Evolutionary conservation across 1,140 invertebrate species (phyloP).

Genomic region (Asobara japonica): DNA sequence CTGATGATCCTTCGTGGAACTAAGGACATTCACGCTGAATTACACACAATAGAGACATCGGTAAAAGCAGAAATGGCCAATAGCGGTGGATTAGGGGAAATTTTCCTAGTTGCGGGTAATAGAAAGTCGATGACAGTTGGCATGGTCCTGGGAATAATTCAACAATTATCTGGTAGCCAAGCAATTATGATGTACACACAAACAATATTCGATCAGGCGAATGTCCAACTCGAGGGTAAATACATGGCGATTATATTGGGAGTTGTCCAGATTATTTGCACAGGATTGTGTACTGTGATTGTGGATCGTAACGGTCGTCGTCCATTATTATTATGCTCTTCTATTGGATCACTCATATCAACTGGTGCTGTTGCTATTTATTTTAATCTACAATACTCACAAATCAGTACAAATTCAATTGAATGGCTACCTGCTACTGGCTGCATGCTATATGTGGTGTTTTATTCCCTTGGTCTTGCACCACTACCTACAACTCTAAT

Average conservation of each 20-base stretch:
- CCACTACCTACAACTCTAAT: conserved; percentile 77
- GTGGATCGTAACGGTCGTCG: conserved; percentile 76
- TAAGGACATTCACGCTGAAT: conserved; percentile 70
- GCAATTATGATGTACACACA: conserved; percentile 78
- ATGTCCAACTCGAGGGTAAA: conserved; percentile 62
- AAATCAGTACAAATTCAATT: conserved; percentile 56
- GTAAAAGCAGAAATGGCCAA: conserved; percentile 69
- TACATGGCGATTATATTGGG: conserved; percentile 75
- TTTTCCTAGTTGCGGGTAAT: conserved; percentile 69
- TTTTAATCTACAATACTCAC: conserved; percentile 68
- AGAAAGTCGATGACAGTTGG: conserved; percentile 73
- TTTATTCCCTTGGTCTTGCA: conserved; percentile 75
- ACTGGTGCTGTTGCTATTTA: conserved; percentile 59
- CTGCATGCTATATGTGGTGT: conserved; percentile 72
- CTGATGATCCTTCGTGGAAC: conserved; percentile 69
- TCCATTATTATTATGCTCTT: conserved; percentile 72
- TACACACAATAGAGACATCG: conserved; percentile 70
- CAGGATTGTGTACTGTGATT: conserved; percentile 68
- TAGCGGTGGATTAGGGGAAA: conserved; percentile 67
- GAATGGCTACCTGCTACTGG: conserved; percentile 70
- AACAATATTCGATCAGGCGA: conserved; percentile 73
- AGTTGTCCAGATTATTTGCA: conserved; percentile 71
- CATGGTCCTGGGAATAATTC: conserved; percentile 72
- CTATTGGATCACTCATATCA: conserved; percentile 66
- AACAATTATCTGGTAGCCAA: conserved; percentile 78